Conservation (phyloP, 2,888 invertebrate genomes). For the Thera obeliscata region DNA sequence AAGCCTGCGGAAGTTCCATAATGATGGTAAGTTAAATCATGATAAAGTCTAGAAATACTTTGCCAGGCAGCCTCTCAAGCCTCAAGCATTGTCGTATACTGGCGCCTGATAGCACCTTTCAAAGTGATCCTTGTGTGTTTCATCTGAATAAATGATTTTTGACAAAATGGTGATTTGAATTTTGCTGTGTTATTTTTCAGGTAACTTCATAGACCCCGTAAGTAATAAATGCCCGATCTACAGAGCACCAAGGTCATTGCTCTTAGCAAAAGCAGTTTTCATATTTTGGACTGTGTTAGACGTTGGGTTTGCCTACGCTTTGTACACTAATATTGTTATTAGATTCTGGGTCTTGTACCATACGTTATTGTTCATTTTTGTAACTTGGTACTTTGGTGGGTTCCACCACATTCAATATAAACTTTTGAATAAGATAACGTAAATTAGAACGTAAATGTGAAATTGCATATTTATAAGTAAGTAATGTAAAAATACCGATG, state of each 20-base stretch:
- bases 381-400: constrained; percentile 84
- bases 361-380: constrained; percentile 78
- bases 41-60: too few relatives aligned
- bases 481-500: neutral
- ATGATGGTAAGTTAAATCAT: constrained; percentile 65
- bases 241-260: constrained; percentile 59
- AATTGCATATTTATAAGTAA: constrained; percentile 1
- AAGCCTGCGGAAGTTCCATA: constrained; percentile 84
- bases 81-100: too few relatives aligned
- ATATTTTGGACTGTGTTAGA: constrained; percentile 87
- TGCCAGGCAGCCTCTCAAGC: too few relatives aligned
- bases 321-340: constrained; percentile 72
- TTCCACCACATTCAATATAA: constrained; percentile 85
- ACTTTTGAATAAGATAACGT: constrained; percentile 60
- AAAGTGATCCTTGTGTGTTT: too few relatives aligned
- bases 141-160: too few relatives aligned
- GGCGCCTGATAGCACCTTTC: too few relatives aligned
- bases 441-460: constrained; percentile 17
- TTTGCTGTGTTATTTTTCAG: constrained; percentile 54
- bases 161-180: neutral
- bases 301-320: constrained; percentile 70
- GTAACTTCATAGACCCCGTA: constrained; percentile 63
- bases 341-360: constrained; percentile 83
- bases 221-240: constrained; percentile 57
- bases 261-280: constrained; percentile 76